Evolutionary conservation across 1,140 invertebrate genomes (phyloP).

Genomic region (Drosophila nebulosa): DNA sequence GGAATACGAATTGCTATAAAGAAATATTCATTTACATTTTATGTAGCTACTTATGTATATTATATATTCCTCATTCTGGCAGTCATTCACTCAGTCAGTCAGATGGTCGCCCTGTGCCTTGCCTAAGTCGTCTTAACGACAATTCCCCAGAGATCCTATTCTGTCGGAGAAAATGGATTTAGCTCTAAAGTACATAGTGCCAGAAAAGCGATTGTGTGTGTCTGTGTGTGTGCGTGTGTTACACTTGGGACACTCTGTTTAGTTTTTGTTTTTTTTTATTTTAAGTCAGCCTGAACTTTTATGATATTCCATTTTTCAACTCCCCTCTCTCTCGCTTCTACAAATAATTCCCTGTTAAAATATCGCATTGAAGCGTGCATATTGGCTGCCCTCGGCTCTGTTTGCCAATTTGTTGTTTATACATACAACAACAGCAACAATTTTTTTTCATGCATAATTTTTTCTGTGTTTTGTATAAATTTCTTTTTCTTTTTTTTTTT

Average conservation of each 20-base stretch:
- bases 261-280: not conserved
- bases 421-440: not conserved
- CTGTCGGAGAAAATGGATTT: conserved; percentile 50
- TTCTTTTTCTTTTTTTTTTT: conserved; percentile 1
- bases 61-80: conserved; percentile 19
- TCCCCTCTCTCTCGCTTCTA: not conserved
- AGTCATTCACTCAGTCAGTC: not conserved
- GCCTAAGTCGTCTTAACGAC: conserved; percentile 51
- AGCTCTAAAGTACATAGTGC: conserved; percentile 18
- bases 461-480: not conserved
- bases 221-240: conserved; percentile 9
- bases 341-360: not conserved
- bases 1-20: not conserved
- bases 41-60: conserved; percentile 12
- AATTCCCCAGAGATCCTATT: conserved; percentile 35
- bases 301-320: conserved; percentile 31
- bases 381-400: not conserved
- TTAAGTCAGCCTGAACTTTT: conserved; percentile 43
- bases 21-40: not conserved
- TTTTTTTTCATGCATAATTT: not conserved
- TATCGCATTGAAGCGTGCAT: not conserved
- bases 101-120: conserved; percentile 1
- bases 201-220: conserved; percentile 6
- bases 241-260: conserved; percentile 28
- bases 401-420: not conserved